Evolutionary conservation across 2,888 invertebrate genomes (phyloP), one percentile per base, ranked within the genome.

Genomic region (Lepidochitona cinerea): DNA sequence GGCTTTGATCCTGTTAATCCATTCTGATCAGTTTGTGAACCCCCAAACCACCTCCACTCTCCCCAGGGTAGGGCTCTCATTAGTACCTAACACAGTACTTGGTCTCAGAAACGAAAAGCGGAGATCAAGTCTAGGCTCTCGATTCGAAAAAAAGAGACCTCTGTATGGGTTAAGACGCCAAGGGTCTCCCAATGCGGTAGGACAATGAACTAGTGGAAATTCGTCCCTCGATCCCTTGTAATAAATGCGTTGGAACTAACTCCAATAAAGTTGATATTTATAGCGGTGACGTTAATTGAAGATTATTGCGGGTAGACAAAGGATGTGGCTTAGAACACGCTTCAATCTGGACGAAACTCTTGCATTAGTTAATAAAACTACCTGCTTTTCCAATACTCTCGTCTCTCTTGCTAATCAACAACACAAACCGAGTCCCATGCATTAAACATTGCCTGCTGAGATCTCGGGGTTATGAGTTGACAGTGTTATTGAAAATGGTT

Each of bases 1-100:
- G 29, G 59, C 59, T 7, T 29, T 59, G 59, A 59, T 59, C 59
- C 59, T 59, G 59, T 59, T 29, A 59, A 59, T 59, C 59, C 59
- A 23, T 12, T 14, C 59, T 59, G 59, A 59, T 23, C 59, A 59
- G 59, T 32, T 32, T 29, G 59, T 59, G 29, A 59, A 59, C 59
- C 59, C 32, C 26, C 32, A 23, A 23, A 29, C 14, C 32, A 29
- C 12, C 59, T 32, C 32, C 26, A 23, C 12, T 29, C 14, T 59
- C 59, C 59, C 59, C 14, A 59, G 59, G 26, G 59, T 14, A 59
- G 26, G n/a, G 14, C 59, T 14, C 59, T 59, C 59, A 59, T 59
- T 59, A 59, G 23, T 59, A 59, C 59, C 59, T 59, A 29, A 14
- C 26, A 59, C 29, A 32, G 59, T 59, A 59, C 32, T 29, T 29